phyloP scores from a whole-genome alignment of 2,797 vertebrate species.

The Brotula barbata region DNA sequence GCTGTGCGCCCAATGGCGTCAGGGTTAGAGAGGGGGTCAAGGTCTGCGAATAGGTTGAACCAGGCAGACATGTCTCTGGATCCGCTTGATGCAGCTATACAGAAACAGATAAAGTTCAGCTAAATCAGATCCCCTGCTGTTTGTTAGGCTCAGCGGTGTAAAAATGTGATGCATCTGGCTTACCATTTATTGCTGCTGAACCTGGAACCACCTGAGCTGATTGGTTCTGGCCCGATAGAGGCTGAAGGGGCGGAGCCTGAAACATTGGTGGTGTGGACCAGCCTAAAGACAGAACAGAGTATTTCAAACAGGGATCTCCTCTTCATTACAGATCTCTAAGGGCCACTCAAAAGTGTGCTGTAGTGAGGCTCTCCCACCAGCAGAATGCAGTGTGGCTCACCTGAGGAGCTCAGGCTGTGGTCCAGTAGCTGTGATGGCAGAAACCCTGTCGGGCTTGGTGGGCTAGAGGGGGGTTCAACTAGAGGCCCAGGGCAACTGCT shows the following conservation, averaged over 20 bases:
- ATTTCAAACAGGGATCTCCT: neutral
- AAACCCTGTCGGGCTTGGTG: constrained; percentile 76
- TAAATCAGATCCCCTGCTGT: too few species aligned
- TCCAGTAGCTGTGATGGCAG: constrained; percentile 88
- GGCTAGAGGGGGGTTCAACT: constrained; percentile 56
- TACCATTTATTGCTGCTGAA: constrained; percentile 71
- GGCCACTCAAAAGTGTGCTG: too few species aligned
- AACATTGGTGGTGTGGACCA: constrained; percentile 84
- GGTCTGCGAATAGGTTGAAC: constrained; percentile 85
- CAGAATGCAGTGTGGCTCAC: constrained; percentile 53
- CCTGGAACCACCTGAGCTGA: constrained; percentile 66
- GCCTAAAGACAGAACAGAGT: constrained; percentile 57
- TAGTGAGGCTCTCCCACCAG: constrained; percentile 14
- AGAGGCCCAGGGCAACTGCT: constrained; percentile 52
- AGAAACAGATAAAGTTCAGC: constrained; percentile 1
- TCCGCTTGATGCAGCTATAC: constrained; percentile 47
- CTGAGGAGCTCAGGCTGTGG: constrained; percentile 81
- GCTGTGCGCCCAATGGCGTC: constrained; percentile 82
- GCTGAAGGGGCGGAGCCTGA: constrained; percentile 75
- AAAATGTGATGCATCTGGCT: neutral
- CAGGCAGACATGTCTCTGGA: constrained; percentile 81
- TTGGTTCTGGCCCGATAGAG: constrained; percentile 64
- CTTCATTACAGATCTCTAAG: too few species aligned
- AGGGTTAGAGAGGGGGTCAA: constrained; percentile 84
- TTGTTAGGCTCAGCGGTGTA: neutral